A percentile compares a stretch with the other conserved stretches of the same genome.
Conservation (phyloP, 2,113 vertebrate genomes). For the Rostratula benghalensis region DNA sequence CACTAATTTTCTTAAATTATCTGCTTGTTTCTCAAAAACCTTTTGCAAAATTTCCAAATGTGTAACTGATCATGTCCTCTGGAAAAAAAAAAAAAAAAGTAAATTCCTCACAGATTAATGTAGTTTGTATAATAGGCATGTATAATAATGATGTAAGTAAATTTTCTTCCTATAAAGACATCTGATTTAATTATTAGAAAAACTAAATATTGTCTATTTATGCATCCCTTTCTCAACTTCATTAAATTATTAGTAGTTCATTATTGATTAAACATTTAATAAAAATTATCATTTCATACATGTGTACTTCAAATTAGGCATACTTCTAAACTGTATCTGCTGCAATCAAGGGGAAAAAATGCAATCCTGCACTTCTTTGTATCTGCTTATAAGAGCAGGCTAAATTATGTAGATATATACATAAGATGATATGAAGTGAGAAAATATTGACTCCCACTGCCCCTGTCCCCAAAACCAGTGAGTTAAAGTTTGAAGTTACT, state of each 20-base stretch:
- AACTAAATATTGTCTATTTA: neutral
- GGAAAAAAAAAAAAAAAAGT: neutral
- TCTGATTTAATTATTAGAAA: neutral
- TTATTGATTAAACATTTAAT: neutral
- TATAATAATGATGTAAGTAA: neutral
- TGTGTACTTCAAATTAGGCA: neutral
- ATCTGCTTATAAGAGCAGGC: neutral
- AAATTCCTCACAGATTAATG: neutral
- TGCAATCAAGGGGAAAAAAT: neutral
- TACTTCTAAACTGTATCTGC: neutral
- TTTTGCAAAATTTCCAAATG: neutral
- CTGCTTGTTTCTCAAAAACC: neutral
- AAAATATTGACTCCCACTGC: neutral
- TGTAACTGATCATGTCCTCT: neutral
- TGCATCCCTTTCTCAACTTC: neutral
- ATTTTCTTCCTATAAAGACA: neutral
- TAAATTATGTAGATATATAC: neutral
- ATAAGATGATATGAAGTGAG: neutral
- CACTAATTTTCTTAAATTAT: neutral
- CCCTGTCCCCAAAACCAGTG: neutral
- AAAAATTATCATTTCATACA: neutral
- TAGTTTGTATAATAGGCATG: neutral
- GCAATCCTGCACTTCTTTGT: neutral
- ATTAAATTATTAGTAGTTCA: neutral
- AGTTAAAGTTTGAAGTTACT: neutral